phyloP scores from a whole-genome alignment of 2,113 vertebrate species.

The Otus sunia region DNA sequence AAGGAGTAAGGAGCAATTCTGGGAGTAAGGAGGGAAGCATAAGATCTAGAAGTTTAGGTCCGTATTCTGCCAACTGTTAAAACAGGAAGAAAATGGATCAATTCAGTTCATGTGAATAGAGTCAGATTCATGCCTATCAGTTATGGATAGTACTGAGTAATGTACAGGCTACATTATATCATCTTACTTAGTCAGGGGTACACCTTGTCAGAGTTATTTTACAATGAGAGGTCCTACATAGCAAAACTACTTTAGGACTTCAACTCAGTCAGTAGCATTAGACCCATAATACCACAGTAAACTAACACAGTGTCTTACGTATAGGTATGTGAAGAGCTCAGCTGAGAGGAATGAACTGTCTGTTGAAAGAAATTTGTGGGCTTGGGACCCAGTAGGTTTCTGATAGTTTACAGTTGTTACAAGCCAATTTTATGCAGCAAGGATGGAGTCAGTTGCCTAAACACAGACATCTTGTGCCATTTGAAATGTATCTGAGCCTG shows the following conservation, averaged over 20 bases:
- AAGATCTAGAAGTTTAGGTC: neutral
- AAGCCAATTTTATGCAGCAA: neutral
- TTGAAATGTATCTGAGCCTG: neutral
- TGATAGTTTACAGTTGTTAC: neutral
- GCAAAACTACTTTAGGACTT: neutral
- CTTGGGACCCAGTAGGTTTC: neutral
- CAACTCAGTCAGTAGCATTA: neutral
- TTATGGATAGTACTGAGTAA: neutral
- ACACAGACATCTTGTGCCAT: neutral
- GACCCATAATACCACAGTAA: neutral
- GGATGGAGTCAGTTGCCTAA: neutral
- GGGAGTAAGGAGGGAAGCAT: neutral
- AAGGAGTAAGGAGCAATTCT: too few species aligned
- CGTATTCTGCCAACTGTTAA: neutral
- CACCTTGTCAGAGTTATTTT: neutral
- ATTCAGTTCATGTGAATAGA: neutral
- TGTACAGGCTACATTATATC: neutral
- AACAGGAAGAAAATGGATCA: neutral
- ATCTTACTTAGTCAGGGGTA: neutral
- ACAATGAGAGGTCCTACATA: neutral
- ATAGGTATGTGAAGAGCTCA: neutral
- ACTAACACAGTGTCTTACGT: neutral
- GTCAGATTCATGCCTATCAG: neutral
- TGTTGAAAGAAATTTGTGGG: neutral
- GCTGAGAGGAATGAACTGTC: constrained; percentile 11